These are phyloP conservation scores for Xiphydria camelus DNA, from an alignment of 2,888 invertebrate genomes.

Conservation along the genomic window DNA sequence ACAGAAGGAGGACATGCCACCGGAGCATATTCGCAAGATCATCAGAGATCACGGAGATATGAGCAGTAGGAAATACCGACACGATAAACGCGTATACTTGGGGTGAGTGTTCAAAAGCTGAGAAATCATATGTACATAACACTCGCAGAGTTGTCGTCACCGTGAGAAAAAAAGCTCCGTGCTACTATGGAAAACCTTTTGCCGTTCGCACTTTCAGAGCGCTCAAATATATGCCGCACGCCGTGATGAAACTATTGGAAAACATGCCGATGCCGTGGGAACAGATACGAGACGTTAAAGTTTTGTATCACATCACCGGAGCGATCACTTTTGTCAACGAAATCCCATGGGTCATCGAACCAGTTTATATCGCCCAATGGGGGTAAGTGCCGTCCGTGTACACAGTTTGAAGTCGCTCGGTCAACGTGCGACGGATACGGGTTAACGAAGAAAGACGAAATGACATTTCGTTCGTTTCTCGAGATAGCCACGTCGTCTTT, in stretches of 20 bases:
- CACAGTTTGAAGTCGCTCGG: too few species aligned
- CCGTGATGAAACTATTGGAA: conserved; percentile 96
- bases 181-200: conserved; percentile 4
- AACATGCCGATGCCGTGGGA: conserved; percentile 99
- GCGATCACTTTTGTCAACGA: conserved; percentile 99
- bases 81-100: conserved; percentile 97
- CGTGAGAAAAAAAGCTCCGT: too few species aligned
- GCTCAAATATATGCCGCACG: conserved; percentile 99
- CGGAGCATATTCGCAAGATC: conserved; percentile 98
- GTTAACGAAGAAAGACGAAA: too few species aligned
- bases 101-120: conserved; percentile 66
- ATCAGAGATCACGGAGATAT: conserved; percentile 99
- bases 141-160: not conserved
- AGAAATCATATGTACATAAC: not conserved
- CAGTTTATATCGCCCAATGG: conserved; percentile 99
- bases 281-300: conserved; percentile 97
- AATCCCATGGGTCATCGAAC: conserved; percentile 99
- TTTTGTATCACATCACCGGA: conserved; percentile 97
- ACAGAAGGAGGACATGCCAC: conserved; percentile 99
- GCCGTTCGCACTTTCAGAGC: conserved; percentile 68
- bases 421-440: too few species aligned
- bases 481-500: too few species aligned
- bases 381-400: conserved; percentile 66
- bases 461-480: too few species aligned
- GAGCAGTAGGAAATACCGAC: conserved; percentile 98